A percentile compares a stretch with the other conserved stretches of the same genome.
Conservation (phyloP, 2,797 vertebrate genomes). For the Geotrypetes seraphini region DNA sequence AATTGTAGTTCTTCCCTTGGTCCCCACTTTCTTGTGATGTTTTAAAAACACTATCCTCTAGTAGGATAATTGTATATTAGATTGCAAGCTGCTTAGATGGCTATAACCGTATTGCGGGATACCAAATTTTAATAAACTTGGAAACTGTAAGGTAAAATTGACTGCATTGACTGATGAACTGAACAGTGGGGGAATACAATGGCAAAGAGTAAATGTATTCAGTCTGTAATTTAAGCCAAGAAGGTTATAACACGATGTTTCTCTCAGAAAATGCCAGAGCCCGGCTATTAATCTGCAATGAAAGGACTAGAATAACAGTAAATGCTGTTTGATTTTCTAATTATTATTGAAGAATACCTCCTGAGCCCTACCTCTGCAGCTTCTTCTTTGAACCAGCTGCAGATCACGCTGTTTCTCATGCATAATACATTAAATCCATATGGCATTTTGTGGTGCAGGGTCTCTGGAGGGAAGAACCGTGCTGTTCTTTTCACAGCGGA, state of each 20-base stretch:
- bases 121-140: too few relatives aligned
- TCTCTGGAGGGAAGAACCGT: conserved; percentile 38
- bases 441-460: conserved; percentile 60
- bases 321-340: conserved; percentile 80
- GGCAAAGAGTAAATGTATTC: conserved; percentile 55
- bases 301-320: conserved; percentile 54
- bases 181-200: too few relatives aligned
- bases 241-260: conserved; percentile 3
- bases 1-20: too few relatives aligned
- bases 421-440: conserved; percentile 93
- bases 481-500: conserved; percentile 46
- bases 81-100: too few relatives aligned
- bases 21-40: too few relatives aligned
- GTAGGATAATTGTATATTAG: too few relatives aligned
- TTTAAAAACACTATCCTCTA: too few relatives aligned
- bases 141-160: too few relatives aligned
- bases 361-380: conserved; percentile 35
- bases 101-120: too few relatives aligned
- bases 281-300: conserved; percentile 39
- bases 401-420: conserved; percentile 53
- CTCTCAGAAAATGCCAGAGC: conserved; percentile 8
- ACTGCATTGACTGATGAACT: too few relatives aligned
- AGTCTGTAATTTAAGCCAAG: conserved; percentile 10
- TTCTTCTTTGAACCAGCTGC: conserved; percentile 39
- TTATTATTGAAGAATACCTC: conserved; percentile 61